Evolutionary conservation across 2,797 vertebrate species (phyloP), one percentile per base, ranked within the genome.

Genomic region (Falco berigora): DNA sequence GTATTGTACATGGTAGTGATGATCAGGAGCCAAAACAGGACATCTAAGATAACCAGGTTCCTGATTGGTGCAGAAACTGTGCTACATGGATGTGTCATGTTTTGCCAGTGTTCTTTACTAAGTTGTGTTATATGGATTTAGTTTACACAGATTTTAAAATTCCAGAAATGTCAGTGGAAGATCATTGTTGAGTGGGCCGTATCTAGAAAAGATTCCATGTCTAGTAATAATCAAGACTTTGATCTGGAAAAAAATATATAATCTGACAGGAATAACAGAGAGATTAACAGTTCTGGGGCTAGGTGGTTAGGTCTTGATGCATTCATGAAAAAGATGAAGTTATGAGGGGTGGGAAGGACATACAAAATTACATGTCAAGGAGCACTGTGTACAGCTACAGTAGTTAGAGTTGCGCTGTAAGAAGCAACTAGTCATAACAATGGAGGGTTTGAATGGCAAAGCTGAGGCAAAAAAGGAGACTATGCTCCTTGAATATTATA

Each of bases 341-440:
- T 8, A 2, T 30, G 6, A 6, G 1, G 6, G 1, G 2, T 40
- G 9, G 25, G 11, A 62, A 13, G 3, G 20, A 50, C 23, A 30
- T 59, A 71, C 7, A 56, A 18, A 92, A 81, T 75, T 56, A 34
- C 14, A 5, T 8, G 11, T 28, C 50, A 62, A 20, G 34, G 27
- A 81, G 10, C 17, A 52, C 14, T 32, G 15, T 52, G 25, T 58
- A 4, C 64, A 68, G 28, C 23, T 85, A 22, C 12, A 86, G 8
- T 49, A 10, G 28, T 28, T 46, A 34, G n/a, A 78, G 5, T 19
- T 69, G 14, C 36, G 49, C 84, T 22, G 66, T 59, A 34, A 74
- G 46, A 72, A 88, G 24, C 15, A 78, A 28, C 34, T 20, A 17
- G 44, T 83, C 11, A 24, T 23, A 18, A 34, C 13, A 64, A 9